These are phyloP conservation scores for Nemopilema nomurai DNA, from an alignment of 30 jellyfish, hydroid and myxozoan species.

Conservation along the genomic window DNA sequence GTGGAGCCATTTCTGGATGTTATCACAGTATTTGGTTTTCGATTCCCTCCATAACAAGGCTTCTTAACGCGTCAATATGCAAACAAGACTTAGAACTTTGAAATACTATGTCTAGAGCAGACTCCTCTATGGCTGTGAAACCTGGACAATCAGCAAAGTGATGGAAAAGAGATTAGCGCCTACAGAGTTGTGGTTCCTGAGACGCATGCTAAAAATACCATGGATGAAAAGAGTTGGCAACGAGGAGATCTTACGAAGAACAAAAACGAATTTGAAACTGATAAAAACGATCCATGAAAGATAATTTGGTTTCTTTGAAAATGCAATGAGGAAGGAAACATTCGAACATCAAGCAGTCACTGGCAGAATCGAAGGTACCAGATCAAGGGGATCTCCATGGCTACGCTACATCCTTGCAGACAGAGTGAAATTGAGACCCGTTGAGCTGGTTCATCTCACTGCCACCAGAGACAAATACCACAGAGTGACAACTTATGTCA, in stretches of 20 bases:
- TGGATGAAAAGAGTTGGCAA: slow-evolving; percentile 24
- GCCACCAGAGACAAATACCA: slow-evolving; percentile 20
- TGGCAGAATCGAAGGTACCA: slow-evolving; percentile 19
- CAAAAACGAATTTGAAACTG: slow-evolving; percentile 1
- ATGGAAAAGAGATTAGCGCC: slow-evolving; percentile 18
- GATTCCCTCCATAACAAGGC: too few species aligned
- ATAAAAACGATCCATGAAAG: not conserved
- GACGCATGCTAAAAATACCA: slow-evolving; percentile 21
- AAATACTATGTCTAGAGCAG: slow-evolving; percentile 35
- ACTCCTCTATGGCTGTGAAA: slow-evolving; percentile 43
- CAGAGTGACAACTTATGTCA: slow-evolving; percentile 36
- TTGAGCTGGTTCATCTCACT: not conserved
- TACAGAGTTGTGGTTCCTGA: slow-evolving; percentile 25
- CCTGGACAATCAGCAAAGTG: slow-evolving; percentile 36
- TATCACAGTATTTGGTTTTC: too few species aligned
- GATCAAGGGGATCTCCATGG: slow-evolving; percentile 29
- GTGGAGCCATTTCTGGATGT: too few species aligned
- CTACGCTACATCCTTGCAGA: slow-evolving; percentile 7
- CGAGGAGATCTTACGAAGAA: slow-evolving; percentile 14
- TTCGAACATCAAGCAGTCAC: slow-evolving; percentile 1
- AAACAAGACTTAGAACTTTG: slow-evolving; percentile 31
- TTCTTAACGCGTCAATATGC: slow-evolving; percentile 5
- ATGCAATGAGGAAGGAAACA: slow-evolving; percentile 14
- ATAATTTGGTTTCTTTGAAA: slow-evolving; percentile 9
- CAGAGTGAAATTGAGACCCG: slow-evolving; percentile 1